These are phyloP conservation scores for Hoplostethus atlanticus DNA, from an alignment of 2,797 vertebrate genomes.

Conservation along the genomic window DNA sequence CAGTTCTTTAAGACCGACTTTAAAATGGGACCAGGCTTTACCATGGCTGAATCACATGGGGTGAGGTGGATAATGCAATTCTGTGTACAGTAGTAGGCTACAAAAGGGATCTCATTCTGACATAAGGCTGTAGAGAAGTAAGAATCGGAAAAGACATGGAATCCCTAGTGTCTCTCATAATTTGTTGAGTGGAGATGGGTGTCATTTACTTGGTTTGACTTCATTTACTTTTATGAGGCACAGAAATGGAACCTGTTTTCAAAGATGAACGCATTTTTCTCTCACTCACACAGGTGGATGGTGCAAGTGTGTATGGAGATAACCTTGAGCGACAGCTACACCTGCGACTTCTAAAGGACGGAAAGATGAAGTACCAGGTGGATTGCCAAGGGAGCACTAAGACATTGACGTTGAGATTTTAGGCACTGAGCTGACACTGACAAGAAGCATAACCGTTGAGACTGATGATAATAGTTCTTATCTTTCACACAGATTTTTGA, in stretches of 20 bases:
- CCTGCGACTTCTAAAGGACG: slow-evolving; percentile 90
- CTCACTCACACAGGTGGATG: slow-evolving; percentile 87
- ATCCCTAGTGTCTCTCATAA: background rate
- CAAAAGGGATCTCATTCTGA: no score
- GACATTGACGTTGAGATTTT: background rate
- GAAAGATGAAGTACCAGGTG: slow-evolving; percentile 97
- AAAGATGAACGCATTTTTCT: background rate
- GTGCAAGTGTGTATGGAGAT: slow-evolving; percentile 92
- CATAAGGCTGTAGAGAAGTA: background rate
- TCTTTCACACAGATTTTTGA: no score
- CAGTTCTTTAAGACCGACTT: slow-evolving; percentile 95
- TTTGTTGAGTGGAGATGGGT: background rate
- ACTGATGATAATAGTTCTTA: no score
- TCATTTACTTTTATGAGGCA: background rate
- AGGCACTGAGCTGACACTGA: background rate
- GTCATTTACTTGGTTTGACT: background rate
- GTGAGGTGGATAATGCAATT: slow-evolving; percentile 79
- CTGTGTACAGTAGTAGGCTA: no score
- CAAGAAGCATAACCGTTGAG: no score
- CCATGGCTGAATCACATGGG: slow-evolving; percentile 92
- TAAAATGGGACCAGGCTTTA: slow-evolving; percentile 88
- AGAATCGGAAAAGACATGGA: background rate
- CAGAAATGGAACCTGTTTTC: background rate
- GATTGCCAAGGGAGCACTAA: background rate
- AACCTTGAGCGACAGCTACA: slow-evolving; percentile 88